Percentiles rank a stretch among this genome's conserved stretches.
Conservation (phyloP, 2,888 invertebrate genomes). For the Anodontia alba region DNA sequence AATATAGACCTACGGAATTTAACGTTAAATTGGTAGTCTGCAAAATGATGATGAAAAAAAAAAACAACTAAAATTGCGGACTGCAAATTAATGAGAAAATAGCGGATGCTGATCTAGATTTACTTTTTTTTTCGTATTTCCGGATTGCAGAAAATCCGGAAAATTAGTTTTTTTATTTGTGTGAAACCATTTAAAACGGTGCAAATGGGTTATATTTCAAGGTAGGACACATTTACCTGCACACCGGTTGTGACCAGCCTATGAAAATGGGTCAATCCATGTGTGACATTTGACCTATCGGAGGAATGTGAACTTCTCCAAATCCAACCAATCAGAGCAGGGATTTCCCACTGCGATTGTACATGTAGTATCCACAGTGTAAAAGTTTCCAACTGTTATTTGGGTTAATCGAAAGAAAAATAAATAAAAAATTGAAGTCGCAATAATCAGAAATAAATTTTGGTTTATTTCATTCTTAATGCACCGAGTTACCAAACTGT, state of each 20-base stretch:
- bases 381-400: not conserved
- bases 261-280: slow-evolving; percentile 10
- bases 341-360: slow-evolving; percentile 45
- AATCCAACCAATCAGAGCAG: slow-evolving; percentile 49
- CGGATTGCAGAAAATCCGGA: no score
- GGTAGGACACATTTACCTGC: not conserved
- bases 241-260: not conserved
- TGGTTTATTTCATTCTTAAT: not conserved
- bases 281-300: slow-evolving; percentile 41
- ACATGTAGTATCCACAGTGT: slow-evolving; percentile 35
- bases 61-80: no score
- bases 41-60: no score
- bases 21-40: no score
- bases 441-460: not conserved
- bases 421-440: slow-evolving; percentile 43
- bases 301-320: slow-evolving; percentile 44
- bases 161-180: no score
- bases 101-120: no score
- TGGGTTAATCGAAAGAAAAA: slow-evolving; percentile 39
- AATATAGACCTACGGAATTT: no score
- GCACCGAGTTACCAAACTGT: not conserved
- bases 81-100: no score
- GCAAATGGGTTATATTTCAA: no score
- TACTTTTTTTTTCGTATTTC: no score
- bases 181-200: no score